Conservation (phyloP, 2,888 invertebrate species). For the Phengaris alcon region DNA sequence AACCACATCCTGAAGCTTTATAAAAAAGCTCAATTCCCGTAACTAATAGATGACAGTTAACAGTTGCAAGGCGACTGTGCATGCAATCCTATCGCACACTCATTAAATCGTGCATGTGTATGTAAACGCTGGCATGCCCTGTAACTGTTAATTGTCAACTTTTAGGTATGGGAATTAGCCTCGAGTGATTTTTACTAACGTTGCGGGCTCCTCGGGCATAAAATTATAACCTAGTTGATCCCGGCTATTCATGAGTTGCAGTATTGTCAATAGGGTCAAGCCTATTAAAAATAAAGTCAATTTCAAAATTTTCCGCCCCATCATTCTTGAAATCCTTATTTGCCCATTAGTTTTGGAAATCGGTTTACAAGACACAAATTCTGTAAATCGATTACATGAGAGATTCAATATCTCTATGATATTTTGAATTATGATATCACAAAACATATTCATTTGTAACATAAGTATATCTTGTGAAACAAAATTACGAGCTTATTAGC, state of each 20-base stretch:
- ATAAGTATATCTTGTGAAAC: conserved; percentile 7
- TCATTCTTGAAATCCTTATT: background rate
- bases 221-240: background rate
- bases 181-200: background rate
- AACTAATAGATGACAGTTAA: too few species aligned
- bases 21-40: too few species aligned
- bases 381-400: background rate
- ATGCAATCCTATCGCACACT: too few species aligned
- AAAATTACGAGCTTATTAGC: conserved; percentile 35
- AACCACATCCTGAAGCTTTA: too few species aligned
- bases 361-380: background rate
- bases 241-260: background rate
- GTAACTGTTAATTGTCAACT: too few species aligned
- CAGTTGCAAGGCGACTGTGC: too few species aligned
- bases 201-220: background rate
- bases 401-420: background rate
- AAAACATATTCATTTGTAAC: conserved; percentile 15
- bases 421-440: background rate
- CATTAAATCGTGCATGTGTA: too few species aligned
- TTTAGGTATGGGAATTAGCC: too few species aligned
- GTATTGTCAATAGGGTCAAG: background rate
- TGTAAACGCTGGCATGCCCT: too few species aligned
- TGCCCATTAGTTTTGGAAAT: background rate
- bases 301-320: background rate
- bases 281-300: background rate